A percentile compares a stretch with the other conserved stretches of the same genome.
Evolutionary conservation across 2,113 vertebrate species (phyloP).

Genomic region (Brachyhypopomus gauderio): DNA sequence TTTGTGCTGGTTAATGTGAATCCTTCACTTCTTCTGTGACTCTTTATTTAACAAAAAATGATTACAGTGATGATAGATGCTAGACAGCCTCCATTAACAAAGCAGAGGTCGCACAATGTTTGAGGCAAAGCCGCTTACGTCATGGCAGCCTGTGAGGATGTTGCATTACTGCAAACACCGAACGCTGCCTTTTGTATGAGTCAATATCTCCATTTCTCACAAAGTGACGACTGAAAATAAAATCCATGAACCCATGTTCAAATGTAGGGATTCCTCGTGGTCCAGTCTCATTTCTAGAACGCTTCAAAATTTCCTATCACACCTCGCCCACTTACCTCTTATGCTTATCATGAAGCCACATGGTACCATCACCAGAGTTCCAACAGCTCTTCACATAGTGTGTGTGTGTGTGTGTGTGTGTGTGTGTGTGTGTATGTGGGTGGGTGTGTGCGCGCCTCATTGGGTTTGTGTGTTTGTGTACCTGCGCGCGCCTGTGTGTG

Average conservation of each 20-base stretch:
- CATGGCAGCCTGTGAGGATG: neutral
- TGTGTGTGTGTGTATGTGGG: conserved; percentile 1
- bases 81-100: conserved; percentile 20
- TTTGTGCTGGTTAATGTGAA: too few relatives aligned
- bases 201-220: neutral
- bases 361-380: conserved; percentile 26
- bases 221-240: neutral
- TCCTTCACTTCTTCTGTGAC: too few relatives aligned
- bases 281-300: conserved; percentile 22
- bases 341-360: conserved; percentile 37
- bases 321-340: conserved; percentile 47
- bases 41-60: too few relatives aligned
- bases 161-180: conserved; percentile 15
- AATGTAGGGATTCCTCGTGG: conserved; percentile 24
- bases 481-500: conserved; percentile 7
- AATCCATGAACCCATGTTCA: conserved; percentile 14
- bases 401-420: conserved; percentile 10
- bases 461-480: conserved; percentile 13
- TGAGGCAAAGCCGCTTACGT: neutral
- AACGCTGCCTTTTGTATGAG: neutral
- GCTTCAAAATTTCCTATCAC: conserved; percentile 18
- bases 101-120: conserved; percentile 6
- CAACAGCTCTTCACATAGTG: conserved; percentile 40
- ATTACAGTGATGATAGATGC: conserved; percentile 14
- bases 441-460: conserved; percentile 11